Base-by-base conservation (phyloP, 2,797 vertebrate species). In the Diplodus sargus region DNA sequence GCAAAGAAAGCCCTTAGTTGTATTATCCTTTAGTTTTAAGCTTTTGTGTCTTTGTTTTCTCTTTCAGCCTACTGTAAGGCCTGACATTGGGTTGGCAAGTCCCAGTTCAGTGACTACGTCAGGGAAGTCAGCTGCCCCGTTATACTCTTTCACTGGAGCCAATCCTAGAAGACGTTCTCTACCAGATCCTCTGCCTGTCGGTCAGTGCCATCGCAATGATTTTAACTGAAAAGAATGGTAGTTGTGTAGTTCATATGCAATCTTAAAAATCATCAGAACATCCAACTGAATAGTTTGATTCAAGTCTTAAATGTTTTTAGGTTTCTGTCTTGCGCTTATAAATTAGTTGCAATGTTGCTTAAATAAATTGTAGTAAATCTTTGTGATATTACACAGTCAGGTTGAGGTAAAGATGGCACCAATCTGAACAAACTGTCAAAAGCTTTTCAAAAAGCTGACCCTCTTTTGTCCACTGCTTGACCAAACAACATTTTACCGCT, bases 121-220 rank as follows among this genome's bases (percentile, higher is more conserved):
- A 22, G 97, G 93, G 82, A 99, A 99, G 75, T 94, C 97, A 34
- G 93, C 96, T 11, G 93, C 96, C 69, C 91, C 96, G 0, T 97
- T 97, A 88, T 99, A 96, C 86, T 93, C 97, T 0, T 98, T 97
- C 85, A 95, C 95, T 47, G 92, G 94, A 77, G 91, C 96, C 81
- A 98, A 97, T 88, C 96, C 97, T 64, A 96, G 97, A 87, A 95
- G 97, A 90, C 97, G 97, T 65, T 90, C 97, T 12, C 95, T 97
- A 73, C 97, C 96, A 88, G 97, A 98, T 70, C 94, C 97, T 11
- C 59, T 96, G 62, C 87, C 97, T 56, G 86, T 96, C 39, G 97
- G 98, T 99, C 65, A 95, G 96, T 94, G 17, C 16, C 30, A 25
- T n/a, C 23, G 54, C 13, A 51, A 2, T 52, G 17, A 47, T 43